These are phyloP conservation scores for Goniozus legneri DNA, from an alignment of 1,140 invertebrate species.

Conservation along the genomic window DNA sequence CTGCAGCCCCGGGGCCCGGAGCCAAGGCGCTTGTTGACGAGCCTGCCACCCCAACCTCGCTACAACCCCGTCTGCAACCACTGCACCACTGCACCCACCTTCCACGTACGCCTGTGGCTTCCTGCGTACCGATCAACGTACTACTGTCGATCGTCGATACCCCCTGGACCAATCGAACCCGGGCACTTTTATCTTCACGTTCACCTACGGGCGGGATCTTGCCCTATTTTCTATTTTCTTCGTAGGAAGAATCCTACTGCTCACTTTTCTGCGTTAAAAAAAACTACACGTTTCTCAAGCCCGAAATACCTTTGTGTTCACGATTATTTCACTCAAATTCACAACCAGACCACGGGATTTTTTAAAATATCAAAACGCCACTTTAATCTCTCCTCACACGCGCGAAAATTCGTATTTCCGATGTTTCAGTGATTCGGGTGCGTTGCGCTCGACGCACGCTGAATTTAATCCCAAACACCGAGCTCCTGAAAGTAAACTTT, in stretches of 20 bases:
- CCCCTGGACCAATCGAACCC: constrained; percentile 33
- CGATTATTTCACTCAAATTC: no score
- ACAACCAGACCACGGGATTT: no score
- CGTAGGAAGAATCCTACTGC: background rate
- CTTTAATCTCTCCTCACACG: no score
- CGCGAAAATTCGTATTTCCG: no score
- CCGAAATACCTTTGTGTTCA: no score
- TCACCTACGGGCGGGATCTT: constrained; percentile 43
- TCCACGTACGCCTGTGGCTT: constrained; percentile 19
- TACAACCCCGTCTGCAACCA: constrained; percentile 37
- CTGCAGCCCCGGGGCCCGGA: constrained; percentile 50
- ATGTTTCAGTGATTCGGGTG: no score
- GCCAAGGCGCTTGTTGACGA: constrained; percentile 46
- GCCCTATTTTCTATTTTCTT: constrained; percentile 22
- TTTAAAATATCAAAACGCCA: no score
- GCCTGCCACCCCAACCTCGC: constrained; percentile 46
- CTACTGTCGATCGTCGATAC: constrained; percentile 26
- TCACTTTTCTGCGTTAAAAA: no score
- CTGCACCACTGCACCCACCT: constrained; percentile 45
- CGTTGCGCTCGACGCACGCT: no score
- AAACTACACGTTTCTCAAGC: no score
- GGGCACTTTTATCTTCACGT: constrained; percentile 26
- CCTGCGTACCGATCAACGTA: constrained; percentile 15
- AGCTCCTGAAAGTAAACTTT: no score
- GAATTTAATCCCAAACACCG: no score